Evolutionary conservation across 2,888 invertebrate genomes (phyloP), one percentile per base, ranked within the genome.

Genomic region (Pseudococcus jackbeardsleyi): DNA sequence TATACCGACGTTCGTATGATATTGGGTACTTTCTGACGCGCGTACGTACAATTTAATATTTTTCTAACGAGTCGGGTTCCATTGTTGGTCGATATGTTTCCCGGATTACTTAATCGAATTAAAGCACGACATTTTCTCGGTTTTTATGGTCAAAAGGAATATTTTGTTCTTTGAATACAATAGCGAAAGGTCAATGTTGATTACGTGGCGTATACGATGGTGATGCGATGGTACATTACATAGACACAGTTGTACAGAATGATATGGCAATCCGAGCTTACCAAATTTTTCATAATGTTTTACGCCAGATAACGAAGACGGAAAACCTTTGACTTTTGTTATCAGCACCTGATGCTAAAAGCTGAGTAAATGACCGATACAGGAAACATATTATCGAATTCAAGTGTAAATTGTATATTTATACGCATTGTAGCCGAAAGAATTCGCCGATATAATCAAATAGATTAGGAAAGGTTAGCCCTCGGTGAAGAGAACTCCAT

Each of bases 311-410:
- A 72, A 72, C 68, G 68, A 79, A 79, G 12, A n/a, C n/a, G 26
- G 22, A n/a, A 42, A 42, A 79, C 79, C 42, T 79, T 79, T 79
- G 79, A 79, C 79, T 33, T 79, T 79, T 42, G n/a, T 79, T 79
- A 79, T 79, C 79, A 33, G 26, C 3, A 42, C 8, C 42, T 79
- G 39, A 15, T 17, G 42, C 79, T 42, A 42, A 79, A 79, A 42
- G 79, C 9, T 42, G 42, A 79, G 79, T 79, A 79, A 79, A 79
- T 79, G 79, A 79, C 79, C 79, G 79, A 59, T 59, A 59, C 79
- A 42, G 79, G 79, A 79, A 79, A 79, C 59, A 12, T 79, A 79
- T 42, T 79, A 79, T 79, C 79, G 39, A 72, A 72, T 22, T 72
- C 5, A 12, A 72, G 11, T 33, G 26, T 33, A 33, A 33, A 33